Base-by-base conservation (phyloP, 2,888 invertebrate genomes). In the Tipula vernalis region DNA sequence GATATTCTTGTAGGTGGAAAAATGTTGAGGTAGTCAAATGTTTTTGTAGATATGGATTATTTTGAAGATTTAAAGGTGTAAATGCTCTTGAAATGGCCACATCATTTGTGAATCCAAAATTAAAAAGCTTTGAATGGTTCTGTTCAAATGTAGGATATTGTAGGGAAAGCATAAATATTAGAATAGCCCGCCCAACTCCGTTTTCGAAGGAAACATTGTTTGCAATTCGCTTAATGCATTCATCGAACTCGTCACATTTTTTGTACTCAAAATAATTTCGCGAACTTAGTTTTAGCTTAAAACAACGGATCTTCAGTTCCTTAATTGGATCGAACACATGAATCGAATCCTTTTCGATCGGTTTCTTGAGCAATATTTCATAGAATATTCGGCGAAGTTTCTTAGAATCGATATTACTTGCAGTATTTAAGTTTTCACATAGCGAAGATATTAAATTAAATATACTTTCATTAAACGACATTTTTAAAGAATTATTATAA, bases 321-420 rank as follows among this genome's bases (percentile, higher is more conserved):
- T 89, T 89, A 51, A 89, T 88, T 4, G 89, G 88, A 87, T 90
- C 89, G 87, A 89, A 89, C 36, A 88, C 87, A 2, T 87, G 86
- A 85, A 88, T 88, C 42, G 88, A 28, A 85, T 87, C 57, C 83
- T 83, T 41, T 87, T 87, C 44, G 88, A 87, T 84, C 0, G 89
- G 89, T 88, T 89, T 90, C 86, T 89, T 90, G 2, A 90, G 86
- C 44, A 90, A 84, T 83, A 90, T 89, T 87, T 89, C 89, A 88
- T 89, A 87, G 86, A 51, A 36, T 87, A 28, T 87, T 87, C n/a
- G 15, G 41, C 71, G 36, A 5, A 87, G 87, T 42, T 42, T 88
- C n/a, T 87, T 87, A 6, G 15, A 47, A 28, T 86, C 87, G 42
- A 87, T 87, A 12, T 85, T 87, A 28, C 83, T 39, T 85, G 89